These are phyloP conservation scores for Trachelus troglodyta DNA, from an alignment of 2,888 invertebrate genomes.

Conservation along the genomic window DNA sequence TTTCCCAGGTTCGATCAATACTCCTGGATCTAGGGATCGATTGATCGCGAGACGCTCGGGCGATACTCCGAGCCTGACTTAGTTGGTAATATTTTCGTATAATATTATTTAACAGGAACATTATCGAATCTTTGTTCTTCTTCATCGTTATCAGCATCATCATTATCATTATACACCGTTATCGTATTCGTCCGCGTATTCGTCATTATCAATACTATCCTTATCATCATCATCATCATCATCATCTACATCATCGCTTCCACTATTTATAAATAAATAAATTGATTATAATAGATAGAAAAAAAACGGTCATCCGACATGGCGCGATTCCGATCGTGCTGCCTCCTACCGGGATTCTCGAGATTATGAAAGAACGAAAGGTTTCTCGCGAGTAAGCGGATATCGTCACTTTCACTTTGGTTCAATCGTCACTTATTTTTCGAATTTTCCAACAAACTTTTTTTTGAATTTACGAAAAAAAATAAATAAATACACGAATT, in stretches of 20 bases:
- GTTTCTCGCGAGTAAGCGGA: neutral
- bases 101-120: constrained; percentile 65
- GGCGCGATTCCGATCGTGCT: neutral
- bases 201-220: constrained; percentile 23
- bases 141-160: constrained; percentile 22
- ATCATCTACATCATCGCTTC: constrained; percentile 32
- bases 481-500: constrained; percentile 5
- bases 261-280: constrained; percentile 26
- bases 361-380: neutral
- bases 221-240: constrained; percentile 41
- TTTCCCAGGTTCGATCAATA: neutral
- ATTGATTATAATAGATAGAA: neutral
- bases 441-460: neutral
- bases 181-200: constrained; percentile 14
- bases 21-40: neutral
- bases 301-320: neutral
- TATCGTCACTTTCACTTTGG: neutral
- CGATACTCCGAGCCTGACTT: constrained; percentile 53
- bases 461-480: neutral
- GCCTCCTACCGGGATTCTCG: neutral
- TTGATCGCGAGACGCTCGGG: neutral
- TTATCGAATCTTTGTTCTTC: constrained; percentile 63
- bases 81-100: constrained; percentile 51
- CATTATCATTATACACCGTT: constrained; percentile 15
- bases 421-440: neutral